A percentile compares a stretch with the other conserved stretches of the same genome.
Evolutionary conservation across 23 tunicate genomes (phyloP).

Genomic region (Diplosoma virens): DNA sequence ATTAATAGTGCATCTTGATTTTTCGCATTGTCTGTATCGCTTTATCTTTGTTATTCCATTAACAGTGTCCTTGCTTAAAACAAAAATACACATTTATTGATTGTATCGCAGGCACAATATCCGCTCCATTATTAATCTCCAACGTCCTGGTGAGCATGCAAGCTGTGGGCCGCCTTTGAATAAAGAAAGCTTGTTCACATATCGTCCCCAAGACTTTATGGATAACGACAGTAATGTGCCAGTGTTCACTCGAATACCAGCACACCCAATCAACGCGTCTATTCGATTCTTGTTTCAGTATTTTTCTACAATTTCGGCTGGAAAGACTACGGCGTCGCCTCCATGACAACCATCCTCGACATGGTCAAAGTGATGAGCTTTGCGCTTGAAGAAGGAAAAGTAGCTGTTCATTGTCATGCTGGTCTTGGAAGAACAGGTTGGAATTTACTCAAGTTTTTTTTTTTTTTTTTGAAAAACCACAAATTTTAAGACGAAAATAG

Average conservation of each 20-base stretch:
- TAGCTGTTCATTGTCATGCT: constrained; percentile 98
- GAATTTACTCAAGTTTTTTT: background rate
- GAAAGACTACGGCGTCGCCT: constrained; percentile 92
- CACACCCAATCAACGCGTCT: too few species aligned
- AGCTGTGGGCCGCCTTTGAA: constrained; percentile 93
- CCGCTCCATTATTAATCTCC: constrained; percentile 83
- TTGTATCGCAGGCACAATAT: constrained; percentile 65
- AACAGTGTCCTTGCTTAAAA: too few species aligned
- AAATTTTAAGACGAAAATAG: background rate
- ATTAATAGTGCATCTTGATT: too few species aligned
- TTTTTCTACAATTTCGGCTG: constrained; percentile 95
- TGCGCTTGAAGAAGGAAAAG: constrained; percentile 91
- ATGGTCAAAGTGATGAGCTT: constrained; percentile 96
- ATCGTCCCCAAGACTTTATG: constrained; percentile 86
- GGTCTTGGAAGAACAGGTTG: constrained; percentile 95
- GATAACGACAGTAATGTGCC: constrained; percentile 92
- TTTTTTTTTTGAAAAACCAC: background rate
- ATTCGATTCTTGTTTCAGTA: constrained; percentile 42
- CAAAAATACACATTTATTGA: too few species aligned
- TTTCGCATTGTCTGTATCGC: too few species aligned
- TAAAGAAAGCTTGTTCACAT: constrained; percentile 82
- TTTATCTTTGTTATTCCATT: too few species aligned
- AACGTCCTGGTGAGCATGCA: constrained; percentile 98
- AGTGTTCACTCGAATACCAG: background rate
- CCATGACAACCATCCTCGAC: constrained; percentile 79